Percentiles rank a stretch among this genome's conserved stretches.
Conservation (phyloP, 2,797 vertebrate species). For the Decapterus maruadsi region DNA sequence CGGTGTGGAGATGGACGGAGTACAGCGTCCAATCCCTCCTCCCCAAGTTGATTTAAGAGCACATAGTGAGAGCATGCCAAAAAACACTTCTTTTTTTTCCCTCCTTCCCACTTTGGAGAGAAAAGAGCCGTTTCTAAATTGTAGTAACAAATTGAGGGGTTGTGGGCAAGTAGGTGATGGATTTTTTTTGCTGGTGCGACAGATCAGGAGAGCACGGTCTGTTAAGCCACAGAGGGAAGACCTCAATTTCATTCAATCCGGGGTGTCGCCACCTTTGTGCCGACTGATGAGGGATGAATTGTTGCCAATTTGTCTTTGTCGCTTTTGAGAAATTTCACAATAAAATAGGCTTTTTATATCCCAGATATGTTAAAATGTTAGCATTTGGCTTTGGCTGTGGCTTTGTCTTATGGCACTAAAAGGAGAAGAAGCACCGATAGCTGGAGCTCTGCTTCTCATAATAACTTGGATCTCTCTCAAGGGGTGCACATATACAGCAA, state of each 20-base stretch:
- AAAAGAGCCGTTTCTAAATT: slow-evolving; percentile 68
- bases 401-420: slow-evolving; percentile 23
- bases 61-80: slow-evolving; percentile 73
- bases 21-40: slow-evolving; percentile 57
- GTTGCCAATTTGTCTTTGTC: slow-evolving; percentile 33
- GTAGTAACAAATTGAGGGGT: slow-evolving; percentile 64
- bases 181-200: slow-evolving; percentile 63
- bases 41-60: slow-evolving; percentile 84
- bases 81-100: slow-evolving; percentile 49
- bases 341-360: slow-evolving; percentile 33
- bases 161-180: slow-evolving; percentile 56
- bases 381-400: not conserved
- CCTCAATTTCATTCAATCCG: slow-evolving; percentile 60
- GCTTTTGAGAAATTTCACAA: slow-evolving; percentile 6
- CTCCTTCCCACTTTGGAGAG: slow-evolving; percentile 21
- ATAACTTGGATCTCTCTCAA: slow-evolving; percentile 42
- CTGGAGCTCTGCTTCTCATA: slow-evolving; percentile 55
- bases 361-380: slow-evolving; percentile 41
- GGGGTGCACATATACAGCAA: slow-evolving; percentile 44
- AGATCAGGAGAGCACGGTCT: slow-evolving; percentile 37
- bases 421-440: slow-evolving; percentile 1
- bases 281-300: slow-evolving; percentile 35
- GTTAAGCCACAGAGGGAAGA: slow-evolving; percentile 52
- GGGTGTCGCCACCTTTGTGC: slow-evolving; percentile 28
- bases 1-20: slow-evolving; percentile 65